phyloP scores from a whole-genome alignment of 2,888 invertebrate genomes.

The Epirrhoe tristata region DNA sequence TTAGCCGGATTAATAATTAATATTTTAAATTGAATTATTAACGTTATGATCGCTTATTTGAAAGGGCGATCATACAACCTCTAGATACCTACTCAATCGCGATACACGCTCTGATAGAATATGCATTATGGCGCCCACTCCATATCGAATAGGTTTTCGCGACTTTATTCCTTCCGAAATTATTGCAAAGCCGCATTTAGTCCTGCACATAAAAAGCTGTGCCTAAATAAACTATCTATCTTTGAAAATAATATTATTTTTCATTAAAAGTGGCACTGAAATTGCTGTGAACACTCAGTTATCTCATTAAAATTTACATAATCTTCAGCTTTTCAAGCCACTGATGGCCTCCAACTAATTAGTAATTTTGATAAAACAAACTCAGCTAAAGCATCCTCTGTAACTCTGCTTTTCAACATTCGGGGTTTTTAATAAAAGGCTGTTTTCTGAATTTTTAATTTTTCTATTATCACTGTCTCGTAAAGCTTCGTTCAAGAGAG shows the following conservation, averaged over 20 bases:
- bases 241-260: background rate
- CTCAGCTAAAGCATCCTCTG: constrained; percentile 6
- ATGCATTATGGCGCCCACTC: too few relatives aligned
- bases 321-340: constrained; percentile 9
- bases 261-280: background rate
- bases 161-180: too few relatives aligned
- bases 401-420: background rate
- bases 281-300: constrained; percentile 10
- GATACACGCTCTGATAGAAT: too few relatives aligned
- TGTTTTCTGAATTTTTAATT: too few relatives aligned
- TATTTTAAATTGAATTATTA: too few relatives aligned
- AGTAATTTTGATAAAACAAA: constrained; percentile 15
- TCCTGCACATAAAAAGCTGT: background rate
- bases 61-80: too few relatives aligned
- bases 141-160: too few relatives aligned
- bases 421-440: background rate
- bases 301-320: constrained; percentile 26
- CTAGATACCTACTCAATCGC: too few relatives aligned
- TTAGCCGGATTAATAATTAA: too few relatives aligned
- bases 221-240: background rate
- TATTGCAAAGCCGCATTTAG: background rate
- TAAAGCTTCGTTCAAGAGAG: too few relatives aligned
- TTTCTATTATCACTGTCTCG: too few relatives aligned
- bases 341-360: constrained; percentile 19
- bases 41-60: background rate